These are phyloP conservation scores for Mycteria americana DNA, from an alignment of 2,797 vertebrate genomes.

Conservation along the genomic window DNA sequence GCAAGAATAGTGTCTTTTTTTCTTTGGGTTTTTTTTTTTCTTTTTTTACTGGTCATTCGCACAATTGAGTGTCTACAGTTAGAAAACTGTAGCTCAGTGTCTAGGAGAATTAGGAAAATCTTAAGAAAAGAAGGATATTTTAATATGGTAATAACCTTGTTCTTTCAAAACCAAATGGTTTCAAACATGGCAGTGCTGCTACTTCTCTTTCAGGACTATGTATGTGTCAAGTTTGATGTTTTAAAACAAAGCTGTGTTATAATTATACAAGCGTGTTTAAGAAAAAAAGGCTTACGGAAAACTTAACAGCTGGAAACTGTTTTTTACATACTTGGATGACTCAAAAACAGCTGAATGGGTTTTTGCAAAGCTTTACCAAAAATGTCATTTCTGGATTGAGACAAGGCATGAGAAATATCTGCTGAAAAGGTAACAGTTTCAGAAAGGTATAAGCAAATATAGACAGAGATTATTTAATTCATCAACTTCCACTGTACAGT, in stretches of 20 bases:
- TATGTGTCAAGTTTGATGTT: constrained; percentile 76
- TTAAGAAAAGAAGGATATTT: constrained; percentile 41
- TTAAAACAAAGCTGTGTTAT: constrained; percentile 79
- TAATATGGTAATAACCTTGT: constrained; percentile 53
- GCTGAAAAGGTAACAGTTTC: constrained; percentile 63
- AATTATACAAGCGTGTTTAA: constrained; percentile 74
- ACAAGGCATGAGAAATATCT: constrained; percentile 72
- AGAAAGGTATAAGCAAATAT: constrained; percentile 45
- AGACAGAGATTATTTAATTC: constrained; percentile 55
- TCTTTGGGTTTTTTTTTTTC: accelerated
- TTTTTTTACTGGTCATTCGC: not conserved
- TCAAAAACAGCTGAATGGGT: constrained; percentile 74
- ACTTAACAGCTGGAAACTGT: constrained; percentile 80
- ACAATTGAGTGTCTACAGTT: not conserved
- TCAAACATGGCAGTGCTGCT: constrained; percentile 61
- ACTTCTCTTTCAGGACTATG: constrained; percentile 71
- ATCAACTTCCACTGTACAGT: not conserved
- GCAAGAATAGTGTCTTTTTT: not conserved
- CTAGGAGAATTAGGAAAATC: not conserved
- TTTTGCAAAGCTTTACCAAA: constrained; percentile 70
- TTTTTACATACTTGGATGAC: constrained; percentile 78
- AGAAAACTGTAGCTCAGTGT: not conserved
- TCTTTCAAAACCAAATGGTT: constrained; percentile 63
- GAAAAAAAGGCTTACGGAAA: constrained; percentile 74
- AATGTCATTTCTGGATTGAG: constrained; percentile 76